Conservation (phyloP, 1,140 invertebrate species). For the Musca domestica region DNA sequence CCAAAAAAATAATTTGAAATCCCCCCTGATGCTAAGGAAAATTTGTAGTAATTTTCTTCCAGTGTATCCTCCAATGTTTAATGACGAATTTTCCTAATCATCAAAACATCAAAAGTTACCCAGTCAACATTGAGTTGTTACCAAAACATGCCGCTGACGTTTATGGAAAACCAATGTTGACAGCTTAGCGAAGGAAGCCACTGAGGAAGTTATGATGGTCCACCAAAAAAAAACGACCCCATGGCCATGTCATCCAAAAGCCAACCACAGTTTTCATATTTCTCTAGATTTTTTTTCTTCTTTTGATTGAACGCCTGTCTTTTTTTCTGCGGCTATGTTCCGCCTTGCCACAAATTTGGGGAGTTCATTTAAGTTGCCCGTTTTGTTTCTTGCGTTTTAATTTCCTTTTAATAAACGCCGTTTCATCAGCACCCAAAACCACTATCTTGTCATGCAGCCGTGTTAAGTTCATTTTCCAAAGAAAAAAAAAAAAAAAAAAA, state of each 20-base stretch:
- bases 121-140: neutral
- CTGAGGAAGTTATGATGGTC: neutral
- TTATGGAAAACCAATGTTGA: neutral
- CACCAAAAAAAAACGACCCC: neutral
- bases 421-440: too few relatives aligned
- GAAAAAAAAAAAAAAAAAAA: too few relatives aligned
- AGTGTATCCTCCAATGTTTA: slow-evolving; percentile 11
- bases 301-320: too few relatives aligned
- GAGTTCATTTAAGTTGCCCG: neutral
- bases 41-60: too few relatives aligned
- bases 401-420: slow-evolving; percentile 15
- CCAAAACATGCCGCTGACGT: neutral
- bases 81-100: slow-evolving; percentile 11
- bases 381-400: slow-evolving; percentile 2
- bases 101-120: neutral
- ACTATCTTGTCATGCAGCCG: too few relatives aligned
- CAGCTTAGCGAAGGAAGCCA: neutral
- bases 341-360: too few relatives aligned
- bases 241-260: too few relatives aligned
- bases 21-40: too few relatives aligned
- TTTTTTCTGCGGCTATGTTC: too few relatives aligned
- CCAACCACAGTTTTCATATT: too few relatives aligned
- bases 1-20: too few relatives aligned
- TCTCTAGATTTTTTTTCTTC: too few relatives aligned
- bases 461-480: neutral